Percentiles rank a stretch among this genome's conserved stretches.
Conservation (phyloP, 2,888 invertebrate species). For the Caenorhabditis japonica region DNA sequence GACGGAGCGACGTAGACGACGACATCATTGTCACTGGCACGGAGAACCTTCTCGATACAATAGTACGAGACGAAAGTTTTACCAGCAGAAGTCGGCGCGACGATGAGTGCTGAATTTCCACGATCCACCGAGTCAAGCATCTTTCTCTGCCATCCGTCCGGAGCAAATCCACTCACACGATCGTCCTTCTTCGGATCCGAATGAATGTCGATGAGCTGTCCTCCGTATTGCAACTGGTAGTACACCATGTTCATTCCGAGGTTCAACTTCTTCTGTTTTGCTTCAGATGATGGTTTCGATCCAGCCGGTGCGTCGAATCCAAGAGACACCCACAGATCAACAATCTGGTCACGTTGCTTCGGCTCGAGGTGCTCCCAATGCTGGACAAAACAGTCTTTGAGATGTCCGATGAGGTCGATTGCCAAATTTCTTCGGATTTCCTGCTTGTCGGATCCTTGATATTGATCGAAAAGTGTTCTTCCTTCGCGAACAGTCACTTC, state of each 20-base stretch:
- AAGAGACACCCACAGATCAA: slow-evolving; percentile 71
- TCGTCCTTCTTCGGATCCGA: slow-evolving; percentile 75
- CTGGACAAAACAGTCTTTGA: slow-evolving; percentile 70
- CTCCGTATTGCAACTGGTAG: slow-evolving; percentile 70
- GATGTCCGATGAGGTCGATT: slow-evolving; percentile 68
- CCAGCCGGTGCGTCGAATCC: slow-evolving; percentile 70
- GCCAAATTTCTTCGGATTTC: slow-evolving; percentile 60
- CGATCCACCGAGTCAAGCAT: slow-evolving; percentile 78
- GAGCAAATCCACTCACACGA: slow-evolving; percentile 77
- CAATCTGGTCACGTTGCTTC: slow-evolving; percentile 71
- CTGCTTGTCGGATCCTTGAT: slow-evolving; percentile 51
- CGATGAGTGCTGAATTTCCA: slow-evolving; percentile 77
- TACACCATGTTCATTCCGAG: slow-evolving; percentile 73
- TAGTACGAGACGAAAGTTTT: slow-evolving; percentile 79
- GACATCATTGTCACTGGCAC: slow-evolving; percentile 76
- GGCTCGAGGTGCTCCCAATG: slow-evolving; percentile 71
- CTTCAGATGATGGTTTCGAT: slow-evolving; percentile 64
- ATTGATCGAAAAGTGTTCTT: slow-evolving; percentile 50
- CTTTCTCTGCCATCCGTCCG: slow-evolving; percentile 78
- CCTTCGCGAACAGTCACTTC: slow-evolving; percentile 66
- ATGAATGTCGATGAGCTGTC: slow-evolving; percentile 74
- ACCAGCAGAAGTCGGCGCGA: slow-evolving; percentile 78
- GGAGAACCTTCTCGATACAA: slow-evolving; percentile 78
- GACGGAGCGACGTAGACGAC: slow-evolving; percentile 78
- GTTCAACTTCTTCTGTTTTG: slow-evolving; percentile 65